Evolutionary conservation across 23 tunicate species (phyloP).

Genomic region (Ascidia mentula): DNA sequence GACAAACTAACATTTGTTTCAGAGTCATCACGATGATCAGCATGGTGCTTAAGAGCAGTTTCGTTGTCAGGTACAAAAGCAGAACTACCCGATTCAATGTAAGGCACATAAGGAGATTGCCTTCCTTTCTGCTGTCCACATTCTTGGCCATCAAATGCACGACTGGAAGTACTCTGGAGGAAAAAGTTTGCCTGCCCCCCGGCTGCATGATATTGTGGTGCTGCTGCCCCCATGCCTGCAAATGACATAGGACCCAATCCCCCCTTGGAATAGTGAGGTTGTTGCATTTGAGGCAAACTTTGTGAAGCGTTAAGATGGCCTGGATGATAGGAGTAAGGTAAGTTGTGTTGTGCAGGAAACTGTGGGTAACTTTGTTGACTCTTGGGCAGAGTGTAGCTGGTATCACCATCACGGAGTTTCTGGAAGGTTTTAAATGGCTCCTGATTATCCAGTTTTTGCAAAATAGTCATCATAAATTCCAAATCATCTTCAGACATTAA

Average conservation of each 20-base stretch:
- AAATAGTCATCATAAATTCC: constrained; percentile 24
- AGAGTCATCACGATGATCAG: not conserved
- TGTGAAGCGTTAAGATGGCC: not conserved
- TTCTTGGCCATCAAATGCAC: not conserved
- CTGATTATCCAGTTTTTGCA: constrained; percentile 37
- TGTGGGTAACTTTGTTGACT: constrained; percentile 8
- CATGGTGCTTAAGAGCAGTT: not conserved
- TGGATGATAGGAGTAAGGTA: no score
- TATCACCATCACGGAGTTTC: constrained; percentile 22
- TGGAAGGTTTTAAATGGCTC: constrained; percentile 10
- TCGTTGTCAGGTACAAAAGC: not conserved
- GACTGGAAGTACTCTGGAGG: not conserved
- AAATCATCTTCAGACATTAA: constrained; percentile 40
- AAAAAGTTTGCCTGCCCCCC: not conserved
- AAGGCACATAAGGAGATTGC: not conserved
- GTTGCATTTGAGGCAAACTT: not conserved
- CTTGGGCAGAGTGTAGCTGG: constrained; percentile 21
- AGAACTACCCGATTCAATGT: not conserved
- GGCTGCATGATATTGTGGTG: no score
- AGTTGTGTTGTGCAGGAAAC: not conserved
- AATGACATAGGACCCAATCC: not conserved
- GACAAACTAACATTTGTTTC: not conserved
- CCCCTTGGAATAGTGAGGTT: not conserved
- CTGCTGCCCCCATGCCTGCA: no score
- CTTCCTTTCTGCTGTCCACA: not conserved